Base-by-base conservation (phyloP, 2,797 vertebrate genomes). In the Microctenopoma lineatum region DNA sequence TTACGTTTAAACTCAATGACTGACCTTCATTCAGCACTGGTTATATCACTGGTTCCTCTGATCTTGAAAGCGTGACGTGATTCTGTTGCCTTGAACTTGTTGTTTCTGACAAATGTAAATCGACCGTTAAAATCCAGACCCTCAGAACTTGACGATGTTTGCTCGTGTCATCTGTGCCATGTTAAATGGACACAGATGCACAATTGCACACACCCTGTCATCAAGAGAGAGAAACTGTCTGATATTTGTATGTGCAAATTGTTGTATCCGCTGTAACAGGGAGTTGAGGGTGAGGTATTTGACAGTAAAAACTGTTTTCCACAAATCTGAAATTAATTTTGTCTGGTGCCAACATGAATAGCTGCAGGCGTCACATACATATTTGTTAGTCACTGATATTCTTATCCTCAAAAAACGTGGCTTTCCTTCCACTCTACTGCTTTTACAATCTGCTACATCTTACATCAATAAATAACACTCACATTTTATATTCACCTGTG, bases 261-360 rank as follows among this genome's bases (percentile, higher is more conserved):
- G 75, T 85, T 84, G 77, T 81, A 52, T 85, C 79, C 89, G 86
- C 89, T 91, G 89, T 86, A 86, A 75, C 15, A 16, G 68, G 50
- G 53, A 83, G 70, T 25, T 12, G 38, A 71, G 36, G 39, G 21
- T 38, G 18, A 75, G 50, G 61, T 69, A 34, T 81, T 72, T 77
- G 48, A 61, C 79, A 88, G 75, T 87, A 90, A 89, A 32, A 90
- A 47, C 1, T 6, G 2, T 38, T 75, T 85, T 82, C 72, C 45
- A 75, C 38, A 73, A 66, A 62, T n/a, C 13, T 66, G n/a, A 64
- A 39, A 34, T 52, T 4, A 46, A 0, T 62, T 42, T 34, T 45
- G 9, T 71, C 9, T 50, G 7, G 4, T 38, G 0, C 56, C 45
- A 26, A 47, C 12, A 1, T 46, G 34, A 51, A 8, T 50, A 55